Percentiles rank a stretch among this genome's conserved stretches.
These are phyloP conservation scores for Passerculus sandwichensis DNA, from an alignment of 2,797 vertebrate genomes.

Conservation along the genomic window DNA sequence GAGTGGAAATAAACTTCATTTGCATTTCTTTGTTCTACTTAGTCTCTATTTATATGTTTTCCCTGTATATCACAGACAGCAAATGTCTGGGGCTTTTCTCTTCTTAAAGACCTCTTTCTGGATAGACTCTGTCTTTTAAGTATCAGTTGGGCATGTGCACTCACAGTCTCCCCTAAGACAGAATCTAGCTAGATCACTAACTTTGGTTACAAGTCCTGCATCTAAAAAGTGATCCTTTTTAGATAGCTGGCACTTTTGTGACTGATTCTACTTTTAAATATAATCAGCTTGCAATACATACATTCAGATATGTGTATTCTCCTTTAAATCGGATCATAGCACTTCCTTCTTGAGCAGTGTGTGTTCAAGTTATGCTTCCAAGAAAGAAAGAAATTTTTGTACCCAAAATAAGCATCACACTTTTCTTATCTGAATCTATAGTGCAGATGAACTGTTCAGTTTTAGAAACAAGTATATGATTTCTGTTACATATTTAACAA, in stretches of 20 bases:
- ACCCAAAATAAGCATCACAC: rapidly evolving
- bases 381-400: not conserved
- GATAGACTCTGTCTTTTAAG: not conserved
- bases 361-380: not conserved
- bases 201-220: not conserved
- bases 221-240: not conserved
- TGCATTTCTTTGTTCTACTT: not conserved
- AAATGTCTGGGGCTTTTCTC: not conserved
- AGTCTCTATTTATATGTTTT: not conserved
- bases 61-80: not conserved
- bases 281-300: not conserved
- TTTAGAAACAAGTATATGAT: not conserved
- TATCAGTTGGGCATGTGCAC: not conserved
- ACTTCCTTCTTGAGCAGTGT: not conserved
- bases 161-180: not conserved
- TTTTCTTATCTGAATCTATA: not conserved
- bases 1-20: not conserved
- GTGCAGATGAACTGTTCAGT: not conserved
- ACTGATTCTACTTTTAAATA: not conserved
- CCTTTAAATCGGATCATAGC: not conserved
- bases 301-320: not conserved
- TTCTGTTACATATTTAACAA: not conserved
- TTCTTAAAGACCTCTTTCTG: not conserved
- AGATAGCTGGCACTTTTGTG: not conserved
- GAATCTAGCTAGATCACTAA: not conserved